Evolutionary conservation across 2,113 vertebrate species (phyloP).

Genomic region (Callocephalon fimbriatum): DNA sequence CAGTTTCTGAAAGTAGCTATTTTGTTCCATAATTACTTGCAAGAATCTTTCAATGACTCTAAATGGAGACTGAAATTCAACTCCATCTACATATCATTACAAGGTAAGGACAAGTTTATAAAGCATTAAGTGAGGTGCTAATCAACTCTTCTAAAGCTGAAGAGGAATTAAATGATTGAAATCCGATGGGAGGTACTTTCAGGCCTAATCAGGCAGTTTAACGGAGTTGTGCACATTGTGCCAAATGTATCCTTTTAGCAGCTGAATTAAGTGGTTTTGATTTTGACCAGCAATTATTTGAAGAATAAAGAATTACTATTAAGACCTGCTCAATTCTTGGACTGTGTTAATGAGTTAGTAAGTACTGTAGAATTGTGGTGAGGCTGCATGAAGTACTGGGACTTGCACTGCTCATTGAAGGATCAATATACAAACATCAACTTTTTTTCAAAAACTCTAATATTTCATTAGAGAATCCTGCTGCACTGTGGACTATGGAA

Average conservation of each 20-base stretch:
- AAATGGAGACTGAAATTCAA: constrained; percentile 18
- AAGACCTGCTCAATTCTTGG: neutral
- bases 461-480: neutral
- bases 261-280: neutral
- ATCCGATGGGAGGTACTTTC: neutral
- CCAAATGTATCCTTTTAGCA: neutral
- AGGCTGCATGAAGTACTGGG: neutral
- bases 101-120: constrained; percentile 2
- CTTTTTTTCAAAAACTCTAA: neutral
- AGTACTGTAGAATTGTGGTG: neutral
- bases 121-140: neutral
- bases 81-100: constrained; percentile 11
- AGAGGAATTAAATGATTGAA: neutral
- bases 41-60: neutral
- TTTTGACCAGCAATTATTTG: neutral
- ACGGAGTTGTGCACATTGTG: neutral
- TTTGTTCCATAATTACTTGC: neutral
- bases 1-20: neutral
- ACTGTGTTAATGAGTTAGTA: neutral
- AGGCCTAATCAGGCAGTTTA: neutral
- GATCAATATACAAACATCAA: neutral
- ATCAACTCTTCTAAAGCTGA: neutral
- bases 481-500: neutral
- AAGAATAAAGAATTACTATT: neutral
- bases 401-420: neutral